A percentile compares a stretch with the other conserved stretches of the same genome.
Conservation (phyloP, 2,113 vertebrate species). For the Labeo catla region DNA sequence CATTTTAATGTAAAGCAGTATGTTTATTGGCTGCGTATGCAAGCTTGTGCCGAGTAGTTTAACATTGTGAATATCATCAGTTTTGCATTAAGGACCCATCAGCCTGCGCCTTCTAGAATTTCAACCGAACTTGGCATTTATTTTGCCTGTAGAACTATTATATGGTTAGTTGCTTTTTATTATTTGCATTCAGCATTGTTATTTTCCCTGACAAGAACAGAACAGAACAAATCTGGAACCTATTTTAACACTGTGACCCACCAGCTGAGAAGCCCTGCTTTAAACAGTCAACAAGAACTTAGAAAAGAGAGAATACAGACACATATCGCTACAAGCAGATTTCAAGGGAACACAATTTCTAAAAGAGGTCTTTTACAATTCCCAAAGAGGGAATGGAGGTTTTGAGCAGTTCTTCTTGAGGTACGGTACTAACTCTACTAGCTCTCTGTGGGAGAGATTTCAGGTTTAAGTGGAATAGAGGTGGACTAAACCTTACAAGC, state of each 20-base stretch:
- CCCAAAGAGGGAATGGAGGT: background rate
- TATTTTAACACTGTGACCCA: background rate
- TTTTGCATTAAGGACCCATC: too few relatives aligned
- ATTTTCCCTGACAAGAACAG: background rate
- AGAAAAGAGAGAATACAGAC: slow-evolving; percentile 3
- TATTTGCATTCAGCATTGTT: background rate
- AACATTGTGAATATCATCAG: too few relatives aligned
- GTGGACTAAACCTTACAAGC: slow-evolving; percentile 15
- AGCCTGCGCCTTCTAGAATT: too few relatives aligned
- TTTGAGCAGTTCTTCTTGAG: background rate
- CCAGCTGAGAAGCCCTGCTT: background rate
- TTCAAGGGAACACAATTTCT: slow-evolving; percentile 1
- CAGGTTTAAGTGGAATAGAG: slow-evolving; percentile 16
- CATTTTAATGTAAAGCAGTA: too few relatives aligned
- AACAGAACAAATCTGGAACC: background rate
- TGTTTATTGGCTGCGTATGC: too few relatives aligned
- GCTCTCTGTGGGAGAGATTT: slow-evolving; percentile 11
- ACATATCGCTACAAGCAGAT: slow-evolving; percentile 9
- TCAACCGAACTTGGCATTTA: background rate
- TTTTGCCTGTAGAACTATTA: background rate
- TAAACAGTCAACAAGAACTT: background rate
- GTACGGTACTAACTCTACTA: background rate
- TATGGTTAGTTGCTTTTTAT: background rate
- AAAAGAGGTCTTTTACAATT: slow-evolving; percentile 2
- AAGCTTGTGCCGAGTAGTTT: too few relatives aligned